A percentile compares a stretch with the other conserved stretches of the same genome.
Evolutionary conservation across 2,113 vertebrate genomes (phyloP).

Genomic region (Sinocyclocheilus rhinocerous): DNA sequence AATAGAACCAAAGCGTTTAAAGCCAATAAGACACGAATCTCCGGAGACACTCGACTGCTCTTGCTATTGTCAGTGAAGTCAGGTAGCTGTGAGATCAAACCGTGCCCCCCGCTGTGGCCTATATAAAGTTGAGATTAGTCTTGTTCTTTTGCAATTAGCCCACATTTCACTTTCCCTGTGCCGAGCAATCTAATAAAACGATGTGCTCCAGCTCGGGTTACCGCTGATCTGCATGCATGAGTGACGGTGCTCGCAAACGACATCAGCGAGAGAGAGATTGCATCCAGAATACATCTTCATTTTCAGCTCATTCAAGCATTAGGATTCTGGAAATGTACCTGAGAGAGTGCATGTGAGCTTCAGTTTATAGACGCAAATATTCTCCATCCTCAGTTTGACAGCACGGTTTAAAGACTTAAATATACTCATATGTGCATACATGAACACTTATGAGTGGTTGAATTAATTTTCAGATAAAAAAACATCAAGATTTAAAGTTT

Average conservation of each 20-base stretch:
- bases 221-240: slow-evolving; percentile 30
- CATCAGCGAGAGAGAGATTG: slow-evolving; percentile 27
- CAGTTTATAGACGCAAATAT: not conserved
- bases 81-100: slow-evolving; percentile 25
- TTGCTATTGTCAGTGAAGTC: slow-evolving; percentile 36
- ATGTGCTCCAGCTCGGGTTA: slow-evolving; percentile 15
- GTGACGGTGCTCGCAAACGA: slow-evolving; percentile 13
- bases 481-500: not conserved
- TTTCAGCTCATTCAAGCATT: slow-evolving; percentile 27
- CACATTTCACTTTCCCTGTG: slow-evolving; percentile 27
- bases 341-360: not conserved
- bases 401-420: not conserved
- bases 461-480: not conserved
- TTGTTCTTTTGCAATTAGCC: slow-evolving; percentile 44
- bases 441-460: not conserved
- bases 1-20: not conserved
- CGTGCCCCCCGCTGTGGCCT: not conserved
- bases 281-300: slow-evolving; percentile 29
- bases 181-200: slow-evolving; percentile 29
- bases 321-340: slow-evolving; percentile 20
- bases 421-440: not conserved
- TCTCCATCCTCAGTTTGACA: not conserved
- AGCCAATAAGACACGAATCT: not conserved
- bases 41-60: not conserved
- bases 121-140: slow-evolving; percentile 41